Conservation (phyloP, 1,140 invertebrate genomes). For the Venturia canescens region DNA sequence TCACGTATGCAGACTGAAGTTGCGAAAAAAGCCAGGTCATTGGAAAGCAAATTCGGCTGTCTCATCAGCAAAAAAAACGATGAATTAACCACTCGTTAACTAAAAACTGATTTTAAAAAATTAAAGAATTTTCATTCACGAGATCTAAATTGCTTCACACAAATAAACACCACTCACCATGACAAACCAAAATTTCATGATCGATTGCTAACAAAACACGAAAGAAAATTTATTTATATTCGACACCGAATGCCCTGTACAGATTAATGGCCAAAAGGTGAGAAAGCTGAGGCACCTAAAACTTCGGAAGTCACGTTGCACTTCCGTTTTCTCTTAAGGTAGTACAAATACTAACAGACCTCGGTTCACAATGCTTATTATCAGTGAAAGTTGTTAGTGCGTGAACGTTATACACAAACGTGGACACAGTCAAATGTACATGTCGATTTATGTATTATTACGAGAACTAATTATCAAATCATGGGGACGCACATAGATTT, state of each 20-base stretch:
- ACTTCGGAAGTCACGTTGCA: conserved; percentile 51
- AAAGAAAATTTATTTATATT: not conserved
- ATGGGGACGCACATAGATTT: no score
- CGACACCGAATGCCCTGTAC: not conserved
- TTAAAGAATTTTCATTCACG: not conserved
- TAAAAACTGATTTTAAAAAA: no score
- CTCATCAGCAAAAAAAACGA: no score
- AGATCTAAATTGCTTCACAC: no score
- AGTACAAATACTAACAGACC: conserved; percentile 26
- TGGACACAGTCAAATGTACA: no score
- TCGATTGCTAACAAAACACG: not conserved
- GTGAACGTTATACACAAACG: conserved; percentile 45
- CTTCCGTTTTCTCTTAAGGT: conserved; percentile 23
- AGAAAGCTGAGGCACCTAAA: conserved; percentile 40
- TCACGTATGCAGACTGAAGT: no score
- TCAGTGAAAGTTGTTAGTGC: conserved; percentile 59
- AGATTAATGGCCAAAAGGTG: not conserved
- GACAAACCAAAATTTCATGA: not conserved
- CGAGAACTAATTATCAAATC: no score
- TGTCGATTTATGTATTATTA: no score
- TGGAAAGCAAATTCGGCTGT: no score
- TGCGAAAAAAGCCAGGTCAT: no score
- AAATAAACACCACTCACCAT: not conserved
- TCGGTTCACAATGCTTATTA: conserved; percentile 54
- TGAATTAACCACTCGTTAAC: no score